Percentiles rank a stretch among this genome's conserved stretches.
Evolutionary conservation across 2,888 invertebrate species (phyloP).

Genomic region (Geotrupes spiniger): DNA sequence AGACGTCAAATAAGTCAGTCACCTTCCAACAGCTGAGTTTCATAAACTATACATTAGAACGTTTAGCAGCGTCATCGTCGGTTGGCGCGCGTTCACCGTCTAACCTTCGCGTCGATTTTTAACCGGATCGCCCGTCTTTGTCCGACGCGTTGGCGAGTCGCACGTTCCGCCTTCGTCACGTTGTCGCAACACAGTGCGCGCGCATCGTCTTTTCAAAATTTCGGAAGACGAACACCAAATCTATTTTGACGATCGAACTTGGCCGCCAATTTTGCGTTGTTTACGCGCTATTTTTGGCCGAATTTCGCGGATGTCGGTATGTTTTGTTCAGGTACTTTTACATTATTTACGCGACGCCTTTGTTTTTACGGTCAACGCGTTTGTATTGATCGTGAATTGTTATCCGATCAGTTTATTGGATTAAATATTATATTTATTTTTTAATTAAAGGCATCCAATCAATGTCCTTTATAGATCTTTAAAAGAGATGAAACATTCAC

Average conservation of each 20-base stretch:
- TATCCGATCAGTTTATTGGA: too few relatives aligned
- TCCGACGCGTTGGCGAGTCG: slow-evolving; percentile 9
- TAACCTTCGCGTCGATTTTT: slow-evolving; percentile 24
- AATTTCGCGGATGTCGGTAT: too few relatives aligned
- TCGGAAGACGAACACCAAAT: slow-evolving; percentile 27
- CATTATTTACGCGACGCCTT: too few relatives aligned
- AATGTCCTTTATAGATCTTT: too few relatives aligned
- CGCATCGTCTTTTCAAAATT: slow-evolving; percentile 28
- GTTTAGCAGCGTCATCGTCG: slow-evolving; percentile 27
- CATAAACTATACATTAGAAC: slow-evolving; percentile 40
- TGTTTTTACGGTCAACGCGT: too few relatives aligned
- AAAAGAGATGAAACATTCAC: too few relatives aligned
- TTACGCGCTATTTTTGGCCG: slow-evolving; percentile 16
- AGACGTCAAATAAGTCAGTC: slow-evolving; percentile 47
- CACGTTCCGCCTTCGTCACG: slow-evolving; percentile 18
- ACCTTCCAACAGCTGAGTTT: slow-evolving; percentile 47
- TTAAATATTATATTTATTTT: too few relatives aligned
- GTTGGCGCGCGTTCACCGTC: slow-evolving; percentile 35
- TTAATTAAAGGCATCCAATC: too few relatives aligned
- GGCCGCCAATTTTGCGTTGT: slow-evolving; percentile 33
- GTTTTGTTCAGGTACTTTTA: too few relatives aligned
- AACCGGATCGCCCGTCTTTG: slow-evolving; percentile 7
- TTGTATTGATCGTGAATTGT: too few relatives aligned
- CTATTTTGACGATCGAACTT: slow-evolving; percentile 38
- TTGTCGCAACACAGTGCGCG: slow-evolving; percentile 23